phyloP scores from a whole-genome alignment of 2,113 vertebrate genomes.

The Osmerus mordax region DNA sequence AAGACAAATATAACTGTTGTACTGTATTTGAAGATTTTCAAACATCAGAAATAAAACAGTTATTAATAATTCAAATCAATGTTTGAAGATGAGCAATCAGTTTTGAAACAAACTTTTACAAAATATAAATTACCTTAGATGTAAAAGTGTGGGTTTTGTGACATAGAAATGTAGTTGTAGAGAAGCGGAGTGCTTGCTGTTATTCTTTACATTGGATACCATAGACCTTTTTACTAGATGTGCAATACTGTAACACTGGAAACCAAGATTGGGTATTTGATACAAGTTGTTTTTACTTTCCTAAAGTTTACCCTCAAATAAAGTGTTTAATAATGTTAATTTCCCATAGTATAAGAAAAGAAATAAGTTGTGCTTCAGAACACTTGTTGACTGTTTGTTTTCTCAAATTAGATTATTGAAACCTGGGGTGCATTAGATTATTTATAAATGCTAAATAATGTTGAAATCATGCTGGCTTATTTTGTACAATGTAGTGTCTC shows the following conservation, averaged over 20 bases:
- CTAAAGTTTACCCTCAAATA: constrained; percentile 36
- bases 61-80: constrained; percentile 40
- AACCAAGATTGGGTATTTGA: constrained; percentile 30
- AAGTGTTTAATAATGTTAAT: constrained; percentile 18
- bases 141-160: constrained; percentile 43
- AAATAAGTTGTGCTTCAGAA: constrained; percentile 18
- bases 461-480: constrained; percentile 45
- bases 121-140: constrained; percentile 34
- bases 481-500: constrained; percentile 49
- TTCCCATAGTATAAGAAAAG: constrained; percentile 24
- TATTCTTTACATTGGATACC: constrained; percentile 31
- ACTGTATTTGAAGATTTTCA: constrained; percentile 28
- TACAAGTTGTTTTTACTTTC: constrained; percentile 38
- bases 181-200: constrained; percentile 28
- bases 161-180: constrained; percentile 22
- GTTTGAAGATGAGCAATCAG: constrained; percentile 27
- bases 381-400: not conserved
- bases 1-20: constrained; percentile 31
- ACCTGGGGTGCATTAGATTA: constrained; percentile 15
- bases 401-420: constrained; percentile 4
- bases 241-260: constrained; percentile 52
- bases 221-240: constrained; percentile 47
- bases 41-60: constrained; percentile 43
- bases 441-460: constrained; percentile 27
- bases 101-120: constrained; percentile 50